phyloP scores from a whole-genome alignment of 2,113 vertebrate species.

The Crotalus tigris region DNA sequence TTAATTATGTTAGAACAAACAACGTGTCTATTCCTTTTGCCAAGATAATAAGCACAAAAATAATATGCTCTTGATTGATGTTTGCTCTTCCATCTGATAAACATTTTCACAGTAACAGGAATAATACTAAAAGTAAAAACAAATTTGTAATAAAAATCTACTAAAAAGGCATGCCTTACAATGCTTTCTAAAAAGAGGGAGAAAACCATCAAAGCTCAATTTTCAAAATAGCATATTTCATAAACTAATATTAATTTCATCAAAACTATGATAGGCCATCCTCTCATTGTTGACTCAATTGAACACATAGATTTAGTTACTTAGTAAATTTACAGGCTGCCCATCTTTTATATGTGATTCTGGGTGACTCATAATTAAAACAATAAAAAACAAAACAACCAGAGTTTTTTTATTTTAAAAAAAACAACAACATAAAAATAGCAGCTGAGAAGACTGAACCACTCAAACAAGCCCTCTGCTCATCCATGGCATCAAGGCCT shows the following conservation, averaged over 20 bases:
- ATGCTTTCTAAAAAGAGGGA: neutral
- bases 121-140: neutral
- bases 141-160: neutral
- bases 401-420: neutral
- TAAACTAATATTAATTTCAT: neutral
- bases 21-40: neutral
- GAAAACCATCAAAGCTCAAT: neutral
- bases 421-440: neutral
- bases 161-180: neutral
- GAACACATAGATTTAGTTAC: neutral
- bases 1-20: neutral
- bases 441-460: neutral
- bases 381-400: neutral
- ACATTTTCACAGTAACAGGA: neutral
- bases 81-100: neutral
- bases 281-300: neutral
- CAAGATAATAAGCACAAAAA: neutral
- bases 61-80: neutral
- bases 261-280: neutral
- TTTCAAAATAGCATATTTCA: neutral
- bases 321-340: neutral
- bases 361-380: neutral
- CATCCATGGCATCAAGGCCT: neutral
- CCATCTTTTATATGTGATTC: neutral
- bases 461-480: neutral